Evolutionary conservation across 2,113 vertebrate genomes (phyloP), one percentile per base, ranked within the genome.

Genomic region (Cinclus mexicanus): DNA sequence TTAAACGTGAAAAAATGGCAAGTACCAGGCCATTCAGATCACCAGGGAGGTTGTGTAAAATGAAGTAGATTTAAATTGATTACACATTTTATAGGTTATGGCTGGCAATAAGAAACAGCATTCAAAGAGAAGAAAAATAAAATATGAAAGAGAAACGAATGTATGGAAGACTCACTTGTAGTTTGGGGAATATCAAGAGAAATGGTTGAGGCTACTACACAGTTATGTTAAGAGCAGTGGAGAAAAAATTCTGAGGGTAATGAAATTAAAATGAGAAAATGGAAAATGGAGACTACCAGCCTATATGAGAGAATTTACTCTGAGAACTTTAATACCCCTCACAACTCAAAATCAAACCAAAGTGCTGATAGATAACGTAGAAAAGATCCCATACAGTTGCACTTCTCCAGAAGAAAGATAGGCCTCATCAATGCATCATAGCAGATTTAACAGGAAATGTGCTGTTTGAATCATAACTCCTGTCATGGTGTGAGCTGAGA

Each of bases 241-340:
- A 75, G 22, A 63, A 95, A 95, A 80, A 96, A 91, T 37, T 7
- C 6, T 44, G 76, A 96, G 39, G 29, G 26, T 33, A 53, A 94
- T 67, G 70, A 80, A 13, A 92, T 84, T 57, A 65, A 92, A 96
- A 74, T 68, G 14, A 87, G 4, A 25, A 10, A 59, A 65, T 10
- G 10, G 17, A 86, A 81, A 90, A 87, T 22, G 59, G 10, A 89
- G 31, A 85, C 14, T 68, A 49, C 6, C 2, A 57, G 57, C 61
- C n/a, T 87, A 4, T 60, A 57, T 83, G 23, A n/a, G 18, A 63
- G 29, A 52, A 67, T 95, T 72, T 46, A 33, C 52, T 92, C 31
- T 29, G 35, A 61, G 94, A 89, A 61, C 9, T 46, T 11, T 61
- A 39, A 49, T 52, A 37, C 23, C 20, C 10, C 17, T 85, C 85